Evolutionary conservation across 1,140 invertebrate species (phyloP), one percentile per base, ranked within the genome.

Genomic region (Coelopa frigida): DNA sequence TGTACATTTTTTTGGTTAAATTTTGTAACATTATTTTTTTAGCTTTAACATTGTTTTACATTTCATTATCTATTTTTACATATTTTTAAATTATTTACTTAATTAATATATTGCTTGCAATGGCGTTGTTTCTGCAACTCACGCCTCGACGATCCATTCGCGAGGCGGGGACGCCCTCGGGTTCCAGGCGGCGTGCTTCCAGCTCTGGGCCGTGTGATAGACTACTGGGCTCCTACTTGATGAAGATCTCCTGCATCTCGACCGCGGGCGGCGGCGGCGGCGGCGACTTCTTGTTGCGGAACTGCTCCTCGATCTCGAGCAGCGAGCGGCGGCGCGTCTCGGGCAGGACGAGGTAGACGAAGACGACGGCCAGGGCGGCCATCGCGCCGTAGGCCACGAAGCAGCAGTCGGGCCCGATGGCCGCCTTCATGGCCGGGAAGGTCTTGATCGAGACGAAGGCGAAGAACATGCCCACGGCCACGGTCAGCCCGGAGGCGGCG

Each of bases 271-370:
- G 39, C 6, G 21, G 21, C 17, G 44, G 48, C 2, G 17, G 35
- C 8, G 27, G 35, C 4, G 17, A 22, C 21, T 26, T 39, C 2
- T 48, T 50, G 0, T 29, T 53, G 0, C 58, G 63, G 46, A 79
- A 82, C 51, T 75, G 68, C 5, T 77, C 72, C 48, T 80, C 78
- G 26, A 91, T 86, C 61, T 90, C 82, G 15, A 81, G 74, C 3
- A 90, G 68, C 1, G 77, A 80, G 52, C 83, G 84, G 0, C 86
- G 83, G 50, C 82, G 85, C 0, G 89, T 94, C 67, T 94, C 89
- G 0, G 89, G 89, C 4, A 93, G 60, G 12, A 78, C 76, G 6
- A 80, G 62, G 3, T 75, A 61, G 0, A 88, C 72, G 54, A 88
- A 85, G 2, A 89, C 41, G 1, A 81, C 75, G 0, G 83, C 85